Evolutionary conservation across 2,797 vertebrate species (phyloP), one percentile per base, ranked within the genome.

Genomic region (Peromyscus aztecus): DNA sequence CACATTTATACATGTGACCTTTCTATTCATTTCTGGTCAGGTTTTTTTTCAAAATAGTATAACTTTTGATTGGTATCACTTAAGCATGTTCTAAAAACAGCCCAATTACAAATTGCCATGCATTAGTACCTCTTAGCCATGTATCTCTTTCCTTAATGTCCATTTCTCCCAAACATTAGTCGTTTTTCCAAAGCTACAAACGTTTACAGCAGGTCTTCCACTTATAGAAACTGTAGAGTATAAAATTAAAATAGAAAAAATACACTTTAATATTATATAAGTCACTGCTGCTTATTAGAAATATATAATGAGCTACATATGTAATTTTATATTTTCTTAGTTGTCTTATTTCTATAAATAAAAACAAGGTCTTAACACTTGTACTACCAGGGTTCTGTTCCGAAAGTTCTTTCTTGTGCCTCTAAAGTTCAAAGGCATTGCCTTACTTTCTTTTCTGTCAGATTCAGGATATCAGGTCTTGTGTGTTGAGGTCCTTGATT

Each of bases 171-270:
- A 82, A 95, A 67, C 6, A 93, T 34, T 34, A 93, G 5, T 43
- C 59, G 69, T 75, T 83, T 76, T 55, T 46, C n/a, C 69, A 55
- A 55, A 91, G 43, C n/a, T 65, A 89, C 34, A 89, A 95, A 71
- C 10, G 13, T 94, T 82, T 52, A 31, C 29, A 94, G 23, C 29
- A 96, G 94, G 12, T 31, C 34, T 95, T 90, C 31, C 5, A 71
- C n/a, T 88, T 94, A 29, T 88, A 84, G 21, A 87, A 97, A 95
- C 31, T 8, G 2, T 75, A 75, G 37, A 91, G 71, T 85, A 93
- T 77, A 55, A 89, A 46, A 59, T 77, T 84, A 92, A 94, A 94
- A 90, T 76, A 9, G 6, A 46, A 86, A 93, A 94, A 82, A 29
- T 89, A 27, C 5, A 83, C 67, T 87, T 81, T 43, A 65, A 24